Conservation (phyloP, 2,113 vertebrate genomes). For the Regulus satrapa region DNA sequence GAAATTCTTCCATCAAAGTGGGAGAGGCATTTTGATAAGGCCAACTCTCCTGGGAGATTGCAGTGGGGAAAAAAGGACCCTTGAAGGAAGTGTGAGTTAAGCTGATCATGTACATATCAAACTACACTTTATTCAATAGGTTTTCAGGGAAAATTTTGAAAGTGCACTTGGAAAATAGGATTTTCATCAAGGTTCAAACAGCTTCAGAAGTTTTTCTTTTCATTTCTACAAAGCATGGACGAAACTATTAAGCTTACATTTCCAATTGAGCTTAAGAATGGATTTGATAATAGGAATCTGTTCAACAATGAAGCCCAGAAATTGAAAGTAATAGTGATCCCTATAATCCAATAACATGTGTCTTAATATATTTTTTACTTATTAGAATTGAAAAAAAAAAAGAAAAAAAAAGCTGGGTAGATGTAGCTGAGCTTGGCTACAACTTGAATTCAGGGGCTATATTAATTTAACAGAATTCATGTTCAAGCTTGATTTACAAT, state of each 20-base stretch:
- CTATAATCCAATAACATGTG: constrained; percentile 38
- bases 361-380: constrained; percentile 44
- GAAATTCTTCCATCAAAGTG: not conserved
- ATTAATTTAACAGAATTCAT: not conserved
- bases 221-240: not conserved
- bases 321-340: constrained; percentile 40
- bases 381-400: constrained; percentile 22
- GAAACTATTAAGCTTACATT: not conserved
- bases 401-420: not conserved
- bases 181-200: not conserved
- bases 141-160: not conserved
- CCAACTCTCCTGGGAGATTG: not conserved
- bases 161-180: not conserved
- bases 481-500: not conserved
- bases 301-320: constrained; percentile 16
- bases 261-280: constrained; percentile 2
- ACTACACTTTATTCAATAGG: not conserved
- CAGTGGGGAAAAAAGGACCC: not conserved
- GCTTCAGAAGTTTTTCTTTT: constrained; percentile 17
- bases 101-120: not conserved
- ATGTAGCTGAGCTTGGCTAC: not conserved
- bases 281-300: constrained; percentile 38
- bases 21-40: not conserved
- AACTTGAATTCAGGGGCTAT: not conserved
- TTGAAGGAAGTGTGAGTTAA: not conserved